Conservation (phyloP, 1,140 invertebrate genomes). For the Teleogryllus occipitalis region DNA sequence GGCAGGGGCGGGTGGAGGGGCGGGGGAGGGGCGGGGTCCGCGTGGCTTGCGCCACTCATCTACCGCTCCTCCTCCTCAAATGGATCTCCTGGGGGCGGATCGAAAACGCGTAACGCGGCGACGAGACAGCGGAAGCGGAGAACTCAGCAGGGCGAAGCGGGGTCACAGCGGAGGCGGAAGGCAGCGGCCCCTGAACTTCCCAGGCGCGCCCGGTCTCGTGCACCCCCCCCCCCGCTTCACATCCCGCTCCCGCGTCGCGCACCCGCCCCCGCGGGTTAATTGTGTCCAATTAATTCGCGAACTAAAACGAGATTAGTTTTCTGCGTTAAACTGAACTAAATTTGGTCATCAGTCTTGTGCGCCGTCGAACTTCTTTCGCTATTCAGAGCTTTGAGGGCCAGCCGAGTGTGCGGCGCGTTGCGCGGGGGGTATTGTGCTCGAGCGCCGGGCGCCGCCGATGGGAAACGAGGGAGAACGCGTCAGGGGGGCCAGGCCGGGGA, state of each 20-base stretch:
- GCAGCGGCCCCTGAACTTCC: neutral
- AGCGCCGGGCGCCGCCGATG: too few relatives aligned
- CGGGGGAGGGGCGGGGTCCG: too few relatives aligned
- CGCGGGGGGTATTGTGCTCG: neutral
- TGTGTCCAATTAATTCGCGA: neutral
- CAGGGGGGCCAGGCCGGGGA: neutral
- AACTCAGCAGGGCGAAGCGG: too few relatives aligned
- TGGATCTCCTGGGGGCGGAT: neutral
- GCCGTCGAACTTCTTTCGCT: neutral
- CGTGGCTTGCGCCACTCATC: too few relatives aligned
- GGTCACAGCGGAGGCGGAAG: too few relatives aligned
- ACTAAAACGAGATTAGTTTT: constrained; percentile 5
- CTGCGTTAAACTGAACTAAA: neutral
- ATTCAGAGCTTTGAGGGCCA: neutral
- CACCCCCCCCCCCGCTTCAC: too few relatives aligned
- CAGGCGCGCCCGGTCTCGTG: neutral
- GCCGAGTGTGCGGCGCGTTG: neutral
- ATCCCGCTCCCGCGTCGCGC: neutral
- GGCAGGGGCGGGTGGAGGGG: too few relatives aligned
- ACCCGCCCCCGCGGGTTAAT: neutral
- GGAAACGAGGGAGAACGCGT: neutral
- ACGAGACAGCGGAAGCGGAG: too few relatives aligned
- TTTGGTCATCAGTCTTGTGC: neutral
- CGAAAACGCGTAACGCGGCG: neutral
- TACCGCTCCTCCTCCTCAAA: neutral